Evolutionary conservation across 2,797 vertebrate genomes (phyloP).

Genomic region (Prunella strophiata): DNA sequence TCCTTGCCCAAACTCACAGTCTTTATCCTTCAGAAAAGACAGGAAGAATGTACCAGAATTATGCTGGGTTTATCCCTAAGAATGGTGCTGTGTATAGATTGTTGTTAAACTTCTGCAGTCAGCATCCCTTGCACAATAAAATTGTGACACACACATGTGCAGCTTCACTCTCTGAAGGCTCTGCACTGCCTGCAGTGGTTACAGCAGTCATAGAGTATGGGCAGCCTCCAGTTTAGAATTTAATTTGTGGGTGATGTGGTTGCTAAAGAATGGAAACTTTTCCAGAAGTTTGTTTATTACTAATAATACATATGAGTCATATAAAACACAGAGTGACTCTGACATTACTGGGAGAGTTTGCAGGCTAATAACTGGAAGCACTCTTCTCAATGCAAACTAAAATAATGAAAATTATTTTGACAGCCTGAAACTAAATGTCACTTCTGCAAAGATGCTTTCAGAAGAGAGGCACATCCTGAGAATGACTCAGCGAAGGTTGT

Average conservation of each 20-base stretch:
- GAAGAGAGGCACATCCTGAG: not conserved
- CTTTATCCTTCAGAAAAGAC: not conserved
- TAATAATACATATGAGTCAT: not conserved
- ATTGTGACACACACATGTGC: rapidly evolving
- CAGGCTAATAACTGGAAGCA: not conserved
- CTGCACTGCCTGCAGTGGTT: not conserved
- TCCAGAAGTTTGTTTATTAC: not conserved
- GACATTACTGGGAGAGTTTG: not conserved
- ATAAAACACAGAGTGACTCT: not conserved
- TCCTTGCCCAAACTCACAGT: not conserved
- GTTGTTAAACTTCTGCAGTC: not conserved
- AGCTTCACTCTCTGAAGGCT: not conserved
- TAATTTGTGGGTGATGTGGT: not conserved
- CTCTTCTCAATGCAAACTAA: not conserved
- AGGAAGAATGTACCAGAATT: not conserved
- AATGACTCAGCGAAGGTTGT: not conserved
- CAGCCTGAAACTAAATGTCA: constrained; percentile 9
- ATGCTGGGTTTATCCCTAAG: not conserved
- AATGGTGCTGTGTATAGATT: not conserved
- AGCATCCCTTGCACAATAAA: rapidly evolving
- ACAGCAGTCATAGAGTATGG: not conserved
- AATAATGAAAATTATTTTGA: constrained; percentile 28
- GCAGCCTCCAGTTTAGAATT: not conserved
- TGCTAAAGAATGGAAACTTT: not conserved
- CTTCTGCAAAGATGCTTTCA: constrained; percentile 17